Evolutionary conservation across 2,113 vertebrate genomes (phyloP).

Genomic region (Halcyon malimbica): DNA sequence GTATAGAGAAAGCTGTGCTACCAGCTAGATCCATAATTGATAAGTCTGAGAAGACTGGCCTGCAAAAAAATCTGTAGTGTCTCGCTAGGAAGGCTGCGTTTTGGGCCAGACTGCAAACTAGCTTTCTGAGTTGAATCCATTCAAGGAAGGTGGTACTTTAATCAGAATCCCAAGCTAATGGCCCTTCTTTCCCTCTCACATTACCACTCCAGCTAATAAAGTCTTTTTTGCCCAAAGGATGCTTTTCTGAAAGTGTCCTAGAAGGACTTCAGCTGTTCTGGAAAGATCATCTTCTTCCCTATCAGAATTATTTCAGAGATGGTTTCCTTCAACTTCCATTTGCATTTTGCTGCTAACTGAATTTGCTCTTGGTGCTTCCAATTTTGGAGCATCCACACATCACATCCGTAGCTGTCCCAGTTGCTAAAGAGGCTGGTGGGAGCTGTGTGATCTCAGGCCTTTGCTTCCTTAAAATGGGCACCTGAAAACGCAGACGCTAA

Average conservation of each 20-base stretch:
- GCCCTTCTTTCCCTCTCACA: background rate
- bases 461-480: background rate
- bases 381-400: background rate
- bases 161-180: background rate
- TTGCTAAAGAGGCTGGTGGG: background rate
- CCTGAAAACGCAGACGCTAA: rapidly evolving
- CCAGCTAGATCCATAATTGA: background rate
- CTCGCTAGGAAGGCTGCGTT: background rate
- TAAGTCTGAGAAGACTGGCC: background rate
- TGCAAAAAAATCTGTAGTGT: background rate
- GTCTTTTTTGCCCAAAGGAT: background rate
- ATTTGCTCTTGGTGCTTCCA: background rate
- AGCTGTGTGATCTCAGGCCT: background rate
- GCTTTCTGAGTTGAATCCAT: background rate
- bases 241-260: background rate
- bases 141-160: background rate
- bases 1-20: background rate
- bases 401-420: background rate
- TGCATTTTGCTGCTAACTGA: background rate
- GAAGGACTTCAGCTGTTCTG: background rate
- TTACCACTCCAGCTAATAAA: background rate
- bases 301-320: background rate
- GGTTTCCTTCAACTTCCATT: background rate
- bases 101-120: background rate
- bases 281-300: background rate